phyloP scores from a whole-genome alignment of 2,888 invertebrate genomes.

The Pelosia muscerda region DNA sequence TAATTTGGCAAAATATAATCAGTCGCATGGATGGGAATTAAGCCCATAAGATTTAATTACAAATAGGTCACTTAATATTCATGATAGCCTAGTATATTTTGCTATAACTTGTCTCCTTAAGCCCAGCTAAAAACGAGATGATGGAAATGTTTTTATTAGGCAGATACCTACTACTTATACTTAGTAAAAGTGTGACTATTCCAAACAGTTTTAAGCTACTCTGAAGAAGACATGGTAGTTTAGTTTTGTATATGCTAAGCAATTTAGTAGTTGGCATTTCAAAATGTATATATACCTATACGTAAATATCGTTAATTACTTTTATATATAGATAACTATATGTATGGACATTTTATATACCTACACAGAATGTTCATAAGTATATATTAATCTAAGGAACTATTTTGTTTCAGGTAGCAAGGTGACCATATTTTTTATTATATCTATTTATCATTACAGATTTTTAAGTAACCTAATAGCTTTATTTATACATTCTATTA shows the following conservation, averaged over 20 bases:
- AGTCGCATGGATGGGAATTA: neutral
- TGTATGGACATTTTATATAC: slow-evolving; percentile 33
- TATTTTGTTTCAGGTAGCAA: slow-evolving; percentile 49
- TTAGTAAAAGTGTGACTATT: neutral
- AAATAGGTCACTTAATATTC: neutral
- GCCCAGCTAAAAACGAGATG: no score
- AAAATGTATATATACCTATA: slow-evolving; percentile 8
- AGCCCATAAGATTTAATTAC: neutral
- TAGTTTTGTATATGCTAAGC: slow-evolving; percentile 15
- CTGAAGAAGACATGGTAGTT: neutral
- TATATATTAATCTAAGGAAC: slow-evolving; percentile 36
- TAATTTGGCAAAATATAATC: slow-evolving; percentile 6
- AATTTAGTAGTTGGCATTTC: slow-evolving; percentile 25
- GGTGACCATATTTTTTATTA: slow-evolving; percentile 38
- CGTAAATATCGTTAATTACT: slow-evolving; percentile 1
- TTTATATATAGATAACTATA: slow-evolving; percentile 11
- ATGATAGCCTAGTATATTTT: neutral
- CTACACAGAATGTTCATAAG: slow-evolving; percentile 20
- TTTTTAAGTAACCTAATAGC: neutral
- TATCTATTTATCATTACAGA: slow-evolving; percentile 9
- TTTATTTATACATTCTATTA: neutral
- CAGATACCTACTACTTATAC: no score
- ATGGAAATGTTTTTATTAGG: no score
- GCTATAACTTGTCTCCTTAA: neutral
- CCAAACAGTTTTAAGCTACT: slow-evolving; percentile 14